These are phyloP conservation scores for Paramormyrops hopkinsi DNA, from an alignment of 2,797 vertebrate genomes.

Conservation along the genomic window DNA sequence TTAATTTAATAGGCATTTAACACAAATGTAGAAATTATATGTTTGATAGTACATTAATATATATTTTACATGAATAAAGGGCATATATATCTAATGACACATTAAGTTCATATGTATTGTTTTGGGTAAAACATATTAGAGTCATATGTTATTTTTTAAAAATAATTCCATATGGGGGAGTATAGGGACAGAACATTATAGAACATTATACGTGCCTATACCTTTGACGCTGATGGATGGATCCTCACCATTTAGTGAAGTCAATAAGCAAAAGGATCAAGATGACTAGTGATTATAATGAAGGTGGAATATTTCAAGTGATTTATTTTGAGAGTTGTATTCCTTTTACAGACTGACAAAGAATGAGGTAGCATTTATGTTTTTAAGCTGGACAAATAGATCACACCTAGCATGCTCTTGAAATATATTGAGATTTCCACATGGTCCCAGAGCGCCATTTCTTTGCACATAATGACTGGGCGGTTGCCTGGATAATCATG, in stretches of 20 bases:
- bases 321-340: background rate
- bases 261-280: background rate
- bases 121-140: background rate
- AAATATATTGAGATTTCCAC: background rate
- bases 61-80: background rate
- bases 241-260: background rate
- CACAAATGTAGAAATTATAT: background rate
- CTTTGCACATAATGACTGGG: background rate
- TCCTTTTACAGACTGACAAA: background rate
- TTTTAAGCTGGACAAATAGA: background rate
- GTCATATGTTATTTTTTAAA: background rate
- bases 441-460: background rate
- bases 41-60: background rate
- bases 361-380: background rate
- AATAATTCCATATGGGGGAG: background rate
- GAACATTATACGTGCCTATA: background rate
- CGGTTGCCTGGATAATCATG: background rate
- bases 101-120: background rate
- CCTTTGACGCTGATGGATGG: background rate
- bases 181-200: background rate
- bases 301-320: background rate
- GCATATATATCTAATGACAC: background rate
- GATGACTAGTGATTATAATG: background rate
- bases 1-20: background rate
- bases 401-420: background rate